Base-by-base conservation (phyloP, 2,888 invertebrate genomes). In the Dyspetes luteomarginatus region DNA sequence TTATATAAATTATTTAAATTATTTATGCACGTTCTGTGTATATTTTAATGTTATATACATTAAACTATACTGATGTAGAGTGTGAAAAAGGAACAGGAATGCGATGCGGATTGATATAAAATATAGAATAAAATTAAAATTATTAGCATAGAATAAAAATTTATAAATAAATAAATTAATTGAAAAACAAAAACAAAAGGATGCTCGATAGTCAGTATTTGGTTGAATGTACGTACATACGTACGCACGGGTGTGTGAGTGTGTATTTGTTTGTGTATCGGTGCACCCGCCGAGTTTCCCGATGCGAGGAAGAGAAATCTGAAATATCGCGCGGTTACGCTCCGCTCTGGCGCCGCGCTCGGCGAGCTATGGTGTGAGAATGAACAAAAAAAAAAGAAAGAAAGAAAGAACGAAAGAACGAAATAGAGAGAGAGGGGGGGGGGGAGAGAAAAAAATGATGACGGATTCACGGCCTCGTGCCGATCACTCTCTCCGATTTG, bases 401-500 rank as follows among this genome's bases (percentile, higher is more conserved):
- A 36, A 36, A 36, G 2, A 36, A 36, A 4, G 12, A 3, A 36
- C 1, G n/a, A 36, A 36, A 36, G 12, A 36, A 36, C 12, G 36
- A 36, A 36, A 4, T 2, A 4, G 36, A 36, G 36, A 36, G 12
- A 36, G 36, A 36, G 12, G 62, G 62, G 41, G 24, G 28, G 60
- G 41, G 41, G 30, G n/a, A 48, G 62, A 68, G 45, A 80, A 80
- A 78, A 75, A 78, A 69, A 75, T 67, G 60, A 75, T 36, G 65
- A 48, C 80, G 80, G 80, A 80, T 80, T 80, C 80, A 80, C 80
- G 80, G 80, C 80, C 80, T 75, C 80, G 80, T 80, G 80, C 71
- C 80, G 75, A 80, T 80, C 80, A 72, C 75, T 71, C 75, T 80
- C 76, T 76, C 80, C 64, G 73, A 64, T 67, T 71, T 45, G 64